phyloP scores from a whole-genome alignment of 53 echinoderm and acorn worm species.

The Holothuria leucospilota region DNA sequence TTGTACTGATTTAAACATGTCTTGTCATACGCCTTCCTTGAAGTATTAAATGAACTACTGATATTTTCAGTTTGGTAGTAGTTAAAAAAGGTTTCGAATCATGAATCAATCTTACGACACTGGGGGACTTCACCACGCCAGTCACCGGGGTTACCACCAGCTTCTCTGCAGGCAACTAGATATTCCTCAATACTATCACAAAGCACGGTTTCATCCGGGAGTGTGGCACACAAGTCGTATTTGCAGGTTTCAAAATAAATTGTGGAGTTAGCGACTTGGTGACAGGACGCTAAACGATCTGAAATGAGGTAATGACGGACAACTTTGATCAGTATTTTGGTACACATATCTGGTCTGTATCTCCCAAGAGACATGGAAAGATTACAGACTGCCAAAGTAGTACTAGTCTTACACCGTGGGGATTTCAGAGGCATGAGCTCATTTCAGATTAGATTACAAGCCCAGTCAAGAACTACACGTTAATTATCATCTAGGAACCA shows the following conservation, averaged over 20 bases:
- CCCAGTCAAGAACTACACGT: too few species aligned
- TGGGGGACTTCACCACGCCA: conserved; percentile 66
- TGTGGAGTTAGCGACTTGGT: not conserved
- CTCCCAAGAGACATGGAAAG: too few species aligned
- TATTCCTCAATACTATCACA: conserved; percentile 63
- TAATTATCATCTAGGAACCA: too few species aligned
- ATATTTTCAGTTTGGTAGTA: not conserved
- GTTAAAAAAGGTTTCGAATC: not conserved
- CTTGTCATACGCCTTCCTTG: not conserved
- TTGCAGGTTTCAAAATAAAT: conserved; percentile 43
- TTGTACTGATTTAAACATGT: too few species aligned
- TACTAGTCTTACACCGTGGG: too few species aligned
- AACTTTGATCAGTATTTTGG: too few species aligned
- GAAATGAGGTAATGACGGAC: not conserved
- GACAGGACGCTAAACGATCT: conserved; percentile 59
- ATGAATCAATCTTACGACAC: conserved; percentile 55
- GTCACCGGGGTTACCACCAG: conserved; percentile 66
- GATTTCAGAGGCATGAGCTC: too few species aligned
- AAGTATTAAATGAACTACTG: not conserved
- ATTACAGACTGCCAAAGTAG: too few species aligned
- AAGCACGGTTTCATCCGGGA: conserved; percentile 56
- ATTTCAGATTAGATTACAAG: too few species aligned
- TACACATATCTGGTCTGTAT: too few species aligned
- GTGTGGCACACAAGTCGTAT: conserved; percentile 73
- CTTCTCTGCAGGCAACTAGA: conserved; percentile 59